Base-by-base conservation (phyloP, 2,888 invertebrate genomes). In the Drosophila tanythrix region DNA sequence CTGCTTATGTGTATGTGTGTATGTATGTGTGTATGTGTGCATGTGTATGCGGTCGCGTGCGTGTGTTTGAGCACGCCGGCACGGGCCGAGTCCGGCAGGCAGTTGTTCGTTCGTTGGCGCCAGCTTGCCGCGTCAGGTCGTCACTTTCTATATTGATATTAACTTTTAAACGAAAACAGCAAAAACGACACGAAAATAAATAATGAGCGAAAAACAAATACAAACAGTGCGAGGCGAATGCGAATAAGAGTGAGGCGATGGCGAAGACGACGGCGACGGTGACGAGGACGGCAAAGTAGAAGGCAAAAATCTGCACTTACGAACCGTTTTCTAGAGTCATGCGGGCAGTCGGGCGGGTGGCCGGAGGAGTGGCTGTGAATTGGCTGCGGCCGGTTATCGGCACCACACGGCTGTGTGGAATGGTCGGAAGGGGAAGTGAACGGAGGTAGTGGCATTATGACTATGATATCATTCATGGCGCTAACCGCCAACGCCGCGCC, bases 91-190 rank as follows among this genome's bases (percentile, higher is more conserved):
- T n/a, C 51, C 74, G 66, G 76, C 82, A 74, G 74, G 80, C 78
- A 83, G 80, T 81, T 86, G 81, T 82, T 87, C 88, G 87, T 79
- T 83, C 77, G 82, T 90, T 90, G 90, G 90, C 91, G 90, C 90
- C 91, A 91, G 90, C 77, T 78, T 90, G 91, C 85, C 90, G 91
- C 91, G 91, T 90, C 91, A 89, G 90, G 83, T 89, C 91, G 91
- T 91, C 90, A 91, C 90, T 91, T 91, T 91, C 91, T 91, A 89
- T 88, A 91, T 88, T 89, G 90, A 90, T 89, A 88, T 89, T 89
- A 90, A 89, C 89, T 90, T 90, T 88, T 82, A 86, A 86, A 86
- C 88, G 89, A 88, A 88, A 83, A 83, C 89, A 82, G 83, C 86
- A 85, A 89, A 85, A 85, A 85, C 83, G 81, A 84, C 81, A 89